Evolutionary conservation across 2,888 invertebrate genomes (phyloP).

Genomic region (Spodoptera littoralis): DNA sequence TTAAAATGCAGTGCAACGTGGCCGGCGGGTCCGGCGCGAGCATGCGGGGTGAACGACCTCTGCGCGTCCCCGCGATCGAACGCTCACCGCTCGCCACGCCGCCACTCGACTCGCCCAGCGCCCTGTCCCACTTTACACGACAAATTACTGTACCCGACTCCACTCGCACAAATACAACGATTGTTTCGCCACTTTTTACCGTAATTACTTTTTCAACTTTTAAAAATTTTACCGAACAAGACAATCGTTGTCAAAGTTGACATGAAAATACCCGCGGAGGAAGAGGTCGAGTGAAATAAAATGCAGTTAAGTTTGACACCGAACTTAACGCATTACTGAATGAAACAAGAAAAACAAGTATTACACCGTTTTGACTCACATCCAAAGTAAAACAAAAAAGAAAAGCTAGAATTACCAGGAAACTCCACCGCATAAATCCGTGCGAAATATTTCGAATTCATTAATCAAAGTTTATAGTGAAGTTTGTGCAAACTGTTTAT

Average conservation of each 20-base stretch:
- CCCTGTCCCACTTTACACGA: conserved; percentile 65
- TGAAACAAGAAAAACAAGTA: conserved; percentile 21
- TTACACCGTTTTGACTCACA: conserved; percentile 9
- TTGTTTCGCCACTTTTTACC: conserved; percentile 48
- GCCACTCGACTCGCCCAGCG: conserved; percentile 60
- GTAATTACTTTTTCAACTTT: conserved; percentile 40
- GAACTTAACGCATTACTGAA: conserved; percentile 21
- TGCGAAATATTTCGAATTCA: conserved; percentile 44
- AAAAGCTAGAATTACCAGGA: conserved; percentile 5
- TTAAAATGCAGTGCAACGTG: conserved; percentile 68
- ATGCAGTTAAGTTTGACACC: conserved; percentile 8
- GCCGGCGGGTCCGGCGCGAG: conserved; percentile 66
- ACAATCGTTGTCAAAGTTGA: conserved; percentile 29
- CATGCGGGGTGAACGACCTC: conserved; percentile 81
- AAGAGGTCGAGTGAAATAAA: neutral
- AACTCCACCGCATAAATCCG: conserved; percentile 30
- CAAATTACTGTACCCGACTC: conserved; percentile 64
- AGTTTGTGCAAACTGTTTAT: conserved; percentile 39
- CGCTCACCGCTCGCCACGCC: conserved; percentile 66
- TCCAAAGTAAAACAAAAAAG: conserved; percentile 24
- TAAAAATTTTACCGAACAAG: conserved; percentile 12
- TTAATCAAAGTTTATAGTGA: conserved; percentile 36
- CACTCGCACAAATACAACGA: conserved; percentile 48
- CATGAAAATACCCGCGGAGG: conserved; percentile 21
- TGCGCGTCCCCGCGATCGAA: conserved; percentile 84